Base-by-base conservation (phyloP, 2,888 invertebrate genomes). In the Aporophyla lueneburgensis region DNA sequence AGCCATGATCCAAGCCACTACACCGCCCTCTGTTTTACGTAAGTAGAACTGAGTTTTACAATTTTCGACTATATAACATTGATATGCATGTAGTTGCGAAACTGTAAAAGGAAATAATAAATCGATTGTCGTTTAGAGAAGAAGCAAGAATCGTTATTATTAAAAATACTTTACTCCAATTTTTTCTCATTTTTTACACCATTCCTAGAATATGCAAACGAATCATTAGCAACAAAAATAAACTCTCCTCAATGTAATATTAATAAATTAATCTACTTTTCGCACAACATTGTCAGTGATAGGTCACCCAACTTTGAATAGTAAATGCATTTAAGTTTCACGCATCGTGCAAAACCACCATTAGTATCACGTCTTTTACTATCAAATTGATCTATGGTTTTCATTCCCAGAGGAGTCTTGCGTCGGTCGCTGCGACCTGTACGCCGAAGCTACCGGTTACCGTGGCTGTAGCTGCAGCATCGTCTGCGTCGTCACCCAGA, bases 401-500 rank as follows among this genome's bases (percentile, higher is more conserved):
- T 74, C 19, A 12, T 80, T 78, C 63, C 27, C 86, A 94, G 94
- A 94, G 24, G 97, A 97, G 71, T 96, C 97, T 0, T 97, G 97
- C 85, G 90, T 88, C 1, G 95, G 96, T 21, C 96, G 97, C 0
- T 97, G 97, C 78, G 12, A 61, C 58, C 9, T 76, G 40, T 49
- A 63, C 9, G 0, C 40, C 21, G 19, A 49, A 12, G 40, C 59
- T 3, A 51, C 59, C 0, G 49, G 46, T 0, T 56, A 61, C 14
- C 51, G 53, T 2, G 90, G 92, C 0, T 98, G 98, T 87, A 97
- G 97, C 62, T 98, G 98, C 84, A 94, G 96, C 70, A 86, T 94
- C 0, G 89, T 93, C 0, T 98, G 98, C 86, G 90, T 96, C 1
- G 89, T 94, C 1, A 89, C 92, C 0, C 94, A 94, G 0, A 95